These are phyloP conservation scores for Meloidogyne hapla DNA, from an alignment of 1,140 invertebrate species.

Conservation along the genomic window DNA sequence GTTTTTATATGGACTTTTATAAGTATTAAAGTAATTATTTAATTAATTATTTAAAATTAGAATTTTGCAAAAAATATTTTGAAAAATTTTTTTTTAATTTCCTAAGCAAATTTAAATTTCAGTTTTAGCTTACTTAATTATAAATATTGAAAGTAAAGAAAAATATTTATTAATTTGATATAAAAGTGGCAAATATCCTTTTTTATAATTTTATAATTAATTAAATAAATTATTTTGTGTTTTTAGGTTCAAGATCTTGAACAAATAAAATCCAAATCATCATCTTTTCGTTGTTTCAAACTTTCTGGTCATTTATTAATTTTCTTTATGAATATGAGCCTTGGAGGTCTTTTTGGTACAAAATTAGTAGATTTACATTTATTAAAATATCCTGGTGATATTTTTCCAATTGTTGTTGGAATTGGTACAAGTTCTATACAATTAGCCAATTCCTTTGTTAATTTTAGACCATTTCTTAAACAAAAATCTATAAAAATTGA, in stretches of 20 bases:
- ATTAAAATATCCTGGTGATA: conserved; percentile 20
- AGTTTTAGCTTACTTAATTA: no score
- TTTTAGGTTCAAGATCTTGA: not conserved
- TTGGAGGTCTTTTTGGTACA: conserved; percentile 36
- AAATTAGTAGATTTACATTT: conserved; percentile 24
- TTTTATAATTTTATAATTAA: no score
- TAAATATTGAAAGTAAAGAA: no score
- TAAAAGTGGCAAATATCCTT: no score
- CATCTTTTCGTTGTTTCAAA: conserved; percentile 4
- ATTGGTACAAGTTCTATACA: conserved; percentile 35
- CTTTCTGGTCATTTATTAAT: conserved; percentile 27
- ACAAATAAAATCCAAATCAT: conserved; percentile 22
- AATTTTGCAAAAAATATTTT: no score
- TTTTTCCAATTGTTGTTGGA: conserved; percentile 30
- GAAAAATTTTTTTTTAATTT: no score
- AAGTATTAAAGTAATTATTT: conserved; percentile 21
- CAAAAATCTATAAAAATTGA: conserved; percentile 2
- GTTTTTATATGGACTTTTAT: conserved; percentile 28
- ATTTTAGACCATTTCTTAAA: conserved; percentile 3
- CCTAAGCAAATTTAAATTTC: no score
- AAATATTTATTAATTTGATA: no score
- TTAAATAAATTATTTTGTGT: not conserved
- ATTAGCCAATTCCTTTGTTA: conserved; percentile 21
- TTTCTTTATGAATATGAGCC: conserved; percentile 25
- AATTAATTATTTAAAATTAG: not conserved